A percentile compares a stretch with the other conserved stretches of the same genome.
phyloP scores from a whole-genome alignment of 2,113 vertebrate genomes.

The Microcebus tavaratra region DNA sequence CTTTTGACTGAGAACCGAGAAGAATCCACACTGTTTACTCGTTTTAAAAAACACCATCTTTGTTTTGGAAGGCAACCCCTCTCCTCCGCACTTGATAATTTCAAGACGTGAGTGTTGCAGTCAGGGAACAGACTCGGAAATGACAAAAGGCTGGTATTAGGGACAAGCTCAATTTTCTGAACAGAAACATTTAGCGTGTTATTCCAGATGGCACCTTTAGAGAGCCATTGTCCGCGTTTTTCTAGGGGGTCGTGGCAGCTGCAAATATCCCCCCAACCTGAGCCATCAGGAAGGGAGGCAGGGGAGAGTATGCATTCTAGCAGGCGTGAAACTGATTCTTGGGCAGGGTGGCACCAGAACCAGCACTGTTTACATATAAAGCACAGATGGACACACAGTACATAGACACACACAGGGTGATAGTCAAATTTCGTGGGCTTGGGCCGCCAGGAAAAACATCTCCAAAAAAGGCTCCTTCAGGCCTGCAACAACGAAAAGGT shows the following conservation, averaged over 20 bases:
- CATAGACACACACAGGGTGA: background rate
- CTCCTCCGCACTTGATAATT: background rate
- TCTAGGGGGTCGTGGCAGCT: background rate
- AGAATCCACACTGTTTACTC: background rate
- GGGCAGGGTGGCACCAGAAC: accelerated
- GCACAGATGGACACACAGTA: accelerated
- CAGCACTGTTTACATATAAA: background rate
- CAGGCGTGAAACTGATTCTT: background rate
- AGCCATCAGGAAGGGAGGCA: background rate
- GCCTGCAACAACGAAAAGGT: background rate
- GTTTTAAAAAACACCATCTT: background rate
- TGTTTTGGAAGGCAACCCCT: background rate
- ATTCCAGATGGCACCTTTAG: background rate
- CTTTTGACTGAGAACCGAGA: background rate
- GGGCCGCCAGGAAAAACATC: too few species aligned
- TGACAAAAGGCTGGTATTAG: background rate
- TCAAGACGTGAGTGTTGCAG: background rate
- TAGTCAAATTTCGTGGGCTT: background rate
- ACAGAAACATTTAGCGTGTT: background rate
- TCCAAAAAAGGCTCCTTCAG: background rate
- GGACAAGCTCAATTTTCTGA: background rate
- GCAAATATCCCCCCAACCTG: background rate
- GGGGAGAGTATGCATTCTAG: accelerated
- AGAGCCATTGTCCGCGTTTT: background rate
- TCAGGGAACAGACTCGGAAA: background rate